phyloP scores from a whole-genome alignment of 2,888 invertebrate genomes.

The Macaria liturata region DNA sequence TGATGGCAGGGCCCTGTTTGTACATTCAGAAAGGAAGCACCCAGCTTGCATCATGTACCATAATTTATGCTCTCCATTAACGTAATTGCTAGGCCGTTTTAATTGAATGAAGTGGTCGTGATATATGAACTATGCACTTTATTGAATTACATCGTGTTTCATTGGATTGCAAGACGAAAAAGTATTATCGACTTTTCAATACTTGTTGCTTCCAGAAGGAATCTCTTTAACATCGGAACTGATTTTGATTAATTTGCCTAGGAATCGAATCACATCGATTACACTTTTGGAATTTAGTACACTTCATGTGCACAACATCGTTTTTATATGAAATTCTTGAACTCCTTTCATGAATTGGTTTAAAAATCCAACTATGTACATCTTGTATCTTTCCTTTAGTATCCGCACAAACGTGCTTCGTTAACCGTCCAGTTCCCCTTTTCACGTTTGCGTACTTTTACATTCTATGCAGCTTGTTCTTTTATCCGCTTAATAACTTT shows the following conservation, averaged over 20 bases:
- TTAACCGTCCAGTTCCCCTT: constrained; percentile 3
- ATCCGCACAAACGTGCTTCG: constrained; percentile 4
- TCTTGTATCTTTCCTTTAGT: not conserved
- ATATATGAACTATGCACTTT: constrained; percentile 15
- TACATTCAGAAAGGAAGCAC: constrained; percentile 10
- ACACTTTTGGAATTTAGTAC: no score
- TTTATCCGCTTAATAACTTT: constrained; percentile 18
- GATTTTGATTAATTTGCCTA: no score
- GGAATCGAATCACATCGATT: no score
- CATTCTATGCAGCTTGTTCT: constrained; percentile 8
- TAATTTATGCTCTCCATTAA: constrained; percentile 14
- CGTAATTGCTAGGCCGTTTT: constrained; percentile 16
- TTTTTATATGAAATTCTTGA: no score
- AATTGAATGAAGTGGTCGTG: constrained; percentile 16
- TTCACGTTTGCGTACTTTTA: constrained; percentile 15
- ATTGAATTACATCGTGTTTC: constrained; percentile 16
- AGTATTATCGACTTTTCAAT: not conserved
- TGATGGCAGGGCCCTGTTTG: constrained; percentile 7
- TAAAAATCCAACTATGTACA: not conserved
- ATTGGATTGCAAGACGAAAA: constrained; percentile 6
- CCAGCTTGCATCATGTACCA: constrained; percentile 3
- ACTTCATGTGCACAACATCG: no score
- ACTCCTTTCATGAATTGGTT: no score
- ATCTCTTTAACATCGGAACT: no score
- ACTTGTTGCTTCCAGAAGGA: no score